Conservation (phyloP, 2,797 vertebrate genomes). For the Tragopan temminckii region DNA sequence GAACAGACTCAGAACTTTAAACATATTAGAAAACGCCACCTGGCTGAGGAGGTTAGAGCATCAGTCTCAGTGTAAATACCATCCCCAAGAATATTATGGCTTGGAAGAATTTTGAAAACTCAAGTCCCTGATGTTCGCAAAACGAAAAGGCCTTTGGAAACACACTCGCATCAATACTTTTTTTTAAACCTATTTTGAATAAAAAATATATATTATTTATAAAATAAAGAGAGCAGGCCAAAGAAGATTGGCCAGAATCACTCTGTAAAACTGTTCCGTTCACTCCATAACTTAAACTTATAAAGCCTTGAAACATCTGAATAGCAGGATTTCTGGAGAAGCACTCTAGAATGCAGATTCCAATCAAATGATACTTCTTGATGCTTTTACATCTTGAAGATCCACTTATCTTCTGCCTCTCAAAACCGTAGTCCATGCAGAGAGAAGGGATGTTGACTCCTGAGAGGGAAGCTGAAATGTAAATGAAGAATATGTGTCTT, state of each 20-base stretch:
- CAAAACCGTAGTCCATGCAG: slow-evolving; percentile 43
- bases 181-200: slow-evolving; percentile 5
- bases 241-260: slow-evolving; percentile 48
- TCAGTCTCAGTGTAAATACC: slow-evolving; percentile 38
- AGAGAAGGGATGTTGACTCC: slow-evolving; percentile 50
- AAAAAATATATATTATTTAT: slow-evolving; percentile 63
- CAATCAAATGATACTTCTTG: slow-evolving; percentile 3
- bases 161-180: slow-evolving; percentile 28
- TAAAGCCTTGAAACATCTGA: slow-evolving; percentile 60
- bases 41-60: slow-evolving; percentile 21
- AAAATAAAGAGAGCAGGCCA: slow-evolving; percentile 64
- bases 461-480: slow-evolving; percentile 67
- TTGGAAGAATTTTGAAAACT: slow-evolving; percentile 62
- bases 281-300: slow-evolving; percentile 55
- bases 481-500: background rate
- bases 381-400: slow-evolving; percentile 62
- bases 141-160: slow-evolving; percentile 63
- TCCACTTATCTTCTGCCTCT: slow-evolving; percentile 55
- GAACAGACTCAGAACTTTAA: background rate
- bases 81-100: slow-evolving; percentile 64
- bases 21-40: background rate
- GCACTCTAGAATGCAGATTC: slow-evolving; percentile 59
- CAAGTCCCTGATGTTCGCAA: slow-evolving; percentile 38
- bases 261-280: slow-evolving; percentile 55
- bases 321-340: slow-evolving; percentile 53